Conservation (phyloP, 2,113 vertebrate species). For the Perognathus longimembris region DNA sequence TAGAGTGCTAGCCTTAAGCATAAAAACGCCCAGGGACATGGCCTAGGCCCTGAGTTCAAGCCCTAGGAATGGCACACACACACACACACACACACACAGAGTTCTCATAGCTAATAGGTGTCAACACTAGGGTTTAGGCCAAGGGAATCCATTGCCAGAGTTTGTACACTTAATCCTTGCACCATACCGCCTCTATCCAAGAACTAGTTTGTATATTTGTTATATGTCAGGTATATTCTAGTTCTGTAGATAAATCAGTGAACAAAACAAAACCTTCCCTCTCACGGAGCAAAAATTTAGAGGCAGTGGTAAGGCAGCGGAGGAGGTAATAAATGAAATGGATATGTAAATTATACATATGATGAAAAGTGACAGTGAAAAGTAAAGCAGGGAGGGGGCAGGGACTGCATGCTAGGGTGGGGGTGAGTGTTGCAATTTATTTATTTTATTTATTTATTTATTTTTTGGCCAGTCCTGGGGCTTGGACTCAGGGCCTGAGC, state of each 20-base stretch:
- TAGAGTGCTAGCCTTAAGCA: too few relatives aligned
- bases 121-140: background rate
- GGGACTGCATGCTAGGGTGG: background rate
- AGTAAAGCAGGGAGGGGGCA: background rate
- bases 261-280: background rate
- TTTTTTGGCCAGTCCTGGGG: too few relatives aligned
- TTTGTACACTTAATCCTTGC: background rate
- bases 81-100: too few relatives aligned
- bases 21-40: too few relatives aligned
- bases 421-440: too few relatives aligned
- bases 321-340: background rate
- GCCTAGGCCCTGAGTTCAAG: too few relatives aligned
- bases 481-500: too few relatives aligned
- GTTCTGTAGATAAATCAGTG: background rate
- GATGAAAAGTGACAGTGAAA: background rate
- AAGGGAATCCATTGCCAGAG: background rate
- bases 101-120: background rate
- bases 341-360: background rate
- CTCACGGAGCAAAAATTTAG: background rate
- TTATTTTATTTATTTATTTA: too few relatives aligned
- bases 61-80: too few relatives aligned
- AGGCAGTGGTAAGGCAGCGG: background rate
- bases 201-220: constrained; percentile 12
- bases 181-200: background rate
- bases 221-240: background rate